These are phyloP conservation scores for Eristalis arbustorum DNA, from an alignment of 2,888 invertebrate species.

Conservation along the genomic window DNA sequence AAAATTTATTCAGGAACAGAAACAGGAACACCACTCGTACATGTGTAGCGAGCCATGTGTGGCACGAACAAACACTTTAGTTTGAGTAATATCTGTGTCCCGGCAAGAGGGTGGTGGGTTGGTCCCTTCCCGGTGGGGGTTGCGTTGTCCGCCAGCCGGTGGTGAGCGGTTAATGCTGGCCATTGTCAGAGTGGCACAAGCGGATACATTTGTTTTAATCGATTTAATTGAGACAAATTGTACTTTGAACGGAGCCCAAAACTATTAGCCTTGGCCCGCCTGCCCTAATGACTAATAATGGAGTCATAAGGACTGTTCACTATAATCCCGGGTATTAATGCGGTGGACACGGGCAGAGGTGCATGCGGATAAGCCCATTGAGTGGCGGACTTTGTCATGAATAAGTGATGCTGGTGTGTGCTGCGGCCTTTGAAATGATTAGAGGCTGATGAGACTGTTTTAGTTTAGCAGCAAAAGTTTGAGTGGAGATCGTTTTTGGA, in stretches of 20 bases:
- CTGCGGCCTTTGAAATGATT: neutral
- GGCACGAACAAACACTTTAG: constrained; percentile 53
- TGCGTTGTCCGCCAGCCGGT: neutral
- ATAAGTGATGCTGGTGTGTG: neutral
- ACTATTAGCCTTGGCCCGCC: neutral
- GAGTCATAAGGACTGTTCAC: neutral
- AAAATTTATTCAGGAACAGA: constrained; percentile 61
- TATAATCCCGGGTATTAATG: neutral
- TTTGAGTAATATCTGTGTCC: constrained; percentile 30
- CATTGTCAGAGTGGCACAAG: neutral
- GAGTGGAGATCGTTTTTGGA: neutral
- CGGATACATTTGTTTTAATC: constrained; percentile 19
- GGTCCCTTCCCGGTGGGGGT: neutral
- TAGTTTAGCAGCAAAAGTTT: neutral
- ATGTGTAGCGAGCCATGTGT: neutral
- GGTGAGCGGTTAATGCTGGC: neutral
- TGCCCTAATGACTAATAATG: neutral
- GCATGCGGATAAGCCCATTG: neutral
- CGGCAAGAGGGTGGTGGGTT: neutral
- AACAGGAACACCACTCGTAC: constrained; percentile 17
- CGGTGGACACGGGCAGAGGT: neutral
- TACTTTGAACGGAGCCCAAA: neutral
- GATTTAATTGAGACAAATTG: constrained; percentile 6
- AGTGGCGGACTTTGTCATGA: neutral
- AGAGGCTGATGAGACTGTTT: neutral